Base-by-base conservation (phyloP, 2,113 vertebrate genomes). In the Halcyon senegalensis region DNA sequence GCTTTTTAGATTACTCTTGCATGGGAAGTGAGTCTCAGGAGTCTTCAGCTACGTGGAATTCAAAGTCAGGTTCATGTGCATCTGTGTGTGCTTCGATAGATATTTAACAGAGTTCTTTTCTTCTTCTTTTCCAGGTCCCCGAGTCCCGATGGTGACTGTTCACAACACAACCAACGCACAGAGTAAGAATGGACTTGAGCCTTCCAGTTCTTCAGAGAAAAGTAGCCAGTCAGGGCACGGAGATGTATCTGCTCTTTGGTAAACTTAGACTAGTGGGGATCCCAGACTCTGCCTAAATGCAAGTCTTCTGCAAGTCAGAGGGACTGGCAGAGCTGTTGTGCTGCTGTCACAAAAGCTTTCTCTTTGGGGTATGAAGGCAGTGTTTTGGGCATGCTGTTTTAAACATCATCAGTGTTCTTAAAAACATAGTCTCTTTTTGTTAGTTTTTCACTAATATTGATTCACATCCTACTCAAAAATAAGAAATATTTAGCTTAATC, bases 81-180 rank as follows among this genome's bases (percentile, higher is more conserved):
- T 89, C 70, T 93, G 35, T 84, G 43, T 76, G 77, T 87, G 72
- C 37, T 56, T 50, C 7, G 1, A 37, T 7, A 70, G 89, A 27
- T 55, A 79, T 89, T 78, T 97, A 92, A 96, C 92, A 9, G 10
- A 84, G 12, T 37, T 43, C 39, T 80, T 93, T 89, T 95, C 59
- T 96, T 48, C 66, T 76, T 90, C 53, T 97, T 58, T 89, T 88
- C 68, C 39, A 99, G 99, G 99, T 48, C 99, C 99, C 10, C 98
- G 98, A 19, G 98, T 99, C 84, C 99, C 99, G 1, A 98, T 97
- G 78, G 99, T 99, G 58, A 98, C 99, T 0, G 97, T 99, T 35
- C 99, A 99, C 97, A 98, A 98, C 96, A 98, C 98, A 0, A 97
- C 98, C 0, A 97, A 99, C 31, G 90, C 96, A 95, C 98, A 98